phyloP scores from a whole-genome alignment of 2,888 invertebrate species.

The Gastracanthus pulcherrimus region DNA sequence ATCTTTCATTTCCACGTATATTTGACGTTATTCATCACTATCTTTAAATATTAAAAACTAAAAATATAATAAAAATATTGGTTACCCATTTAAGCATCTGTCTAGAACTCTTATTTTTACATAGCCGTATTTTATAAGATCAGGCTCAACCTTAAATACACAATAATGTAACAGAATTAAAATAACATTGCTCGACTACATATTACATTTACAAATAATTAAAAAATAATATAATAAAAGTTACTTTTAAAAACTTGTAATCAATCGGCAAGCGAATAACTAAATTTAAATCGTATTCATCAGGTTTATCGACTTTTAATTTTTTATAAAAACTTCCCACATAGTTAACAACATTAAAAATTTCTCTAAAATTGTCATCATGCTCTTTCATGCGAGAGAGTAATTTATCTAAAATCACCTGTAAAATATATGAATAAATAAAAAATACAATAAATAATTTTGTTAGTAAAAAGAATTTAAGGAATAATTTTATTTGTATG shows the following conservation, averaged over 20 bases:
- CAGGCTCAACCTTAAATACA: not conserved
- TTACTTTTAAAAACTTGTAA: not conserved
- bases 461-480: not conserved
- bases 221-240: too few relatives aligned
- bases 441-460: not conserved
- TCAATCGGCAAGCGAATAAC: slow-evolving; percentile 2
- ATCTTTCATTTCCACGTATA: too few relatives aligned
- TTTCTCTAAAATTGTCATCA: not conserved
- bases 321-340: slow-evolving; percentile 4
- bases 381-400: not conserved
- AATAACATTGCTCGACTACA: too few relatives aligned
- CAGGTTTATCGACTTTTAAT: slow-evolving; percentile 3
- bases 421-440: not conserved
- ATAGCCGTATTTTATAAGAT: not conserved
- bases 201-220: too few relatives aligned
- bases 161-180: not conserved
- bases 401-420: not conserved
- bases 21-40: too few relatives aligned
- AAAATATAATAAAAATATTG: too few relatives aligned
- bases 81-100: not conserved
- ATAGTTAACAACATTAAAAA: not conserved
- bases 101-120: not conserved
- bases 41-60: too few relatives aligned
- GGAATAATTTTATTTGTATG: not conserved
- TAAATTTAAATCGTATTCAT: slow-evolving; percentile 19